phyloP scores from a whole-genome alignment of 2,888 invertebrate species.

The Ennomos quercinarius region DNA sequence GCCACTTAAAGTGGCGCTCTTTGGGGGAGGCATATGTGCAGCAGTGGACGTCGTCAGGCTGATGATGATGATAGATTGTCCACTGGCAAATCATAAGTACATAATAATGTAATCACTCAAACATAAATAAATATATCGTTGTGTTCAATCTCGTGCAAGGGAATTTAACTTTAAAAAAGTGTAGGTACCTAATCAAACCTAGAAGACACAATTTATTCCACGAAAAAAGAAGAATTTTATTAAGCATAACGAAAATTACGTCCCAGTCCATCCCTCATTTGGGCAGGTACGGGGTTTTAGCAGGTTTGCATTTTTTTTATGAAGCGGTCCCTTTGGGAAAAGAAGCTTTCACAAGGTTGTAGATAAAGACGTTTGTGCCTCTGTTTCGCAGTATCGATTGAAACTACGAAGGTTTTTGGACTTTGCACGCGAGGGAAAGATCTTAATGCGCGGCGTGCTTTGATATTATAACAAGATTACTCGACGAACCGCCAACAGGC shows the following conservation, averaged over 20 bases:
- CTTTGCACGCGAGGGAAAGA: constrained; percentile 75
- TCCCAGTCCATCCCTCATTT: constrained; percentile 32
- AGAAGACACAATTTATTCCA: constrained; percentile 12
- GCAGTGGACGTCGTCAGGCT: too few species aligned
- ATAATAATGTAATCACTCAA: too few species aligned
- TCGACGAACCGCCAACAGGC: constrained; percentile 59
- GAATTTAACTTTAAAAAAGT: too few species aligned
- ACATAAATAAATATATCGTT: too few species aligned
- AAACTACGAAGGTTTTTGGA: constrained; percentile 68
- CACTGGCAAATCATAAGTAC: too few species aligned
- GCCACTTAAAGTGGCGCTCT: too few species aligned
- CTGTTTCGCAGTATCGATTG: constrained; percentile 73
- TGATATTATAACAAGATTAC: constrained; percentile 74
- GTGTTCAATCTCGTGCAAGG: too few species aligned
- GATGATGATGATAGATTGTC: too few species aligned
- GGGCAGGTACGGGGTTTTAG: constrained; percentile 52
- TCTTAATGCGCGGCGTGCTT: constrained; percentile 69
- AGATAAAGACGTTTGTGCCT: constrained; percentile 72
- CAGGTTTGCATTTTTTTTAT: constrained; percentile 65
- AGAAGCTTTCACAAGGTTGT: constrained; percentile 62
- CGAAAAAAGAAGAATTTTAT: constrained; percentile 36
- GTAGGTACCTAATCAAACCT: constrained; percentile 8
- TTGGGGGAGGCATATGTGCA: too few species aligned
- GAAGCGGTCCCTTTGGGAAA: constrained; percentile 58
- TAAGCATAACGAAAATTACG: constrained; percentile 53